phyloP scores from a whole-genome alignment of 2,797 vertebrate genomes.

The Siniperca undulata region DNA sequence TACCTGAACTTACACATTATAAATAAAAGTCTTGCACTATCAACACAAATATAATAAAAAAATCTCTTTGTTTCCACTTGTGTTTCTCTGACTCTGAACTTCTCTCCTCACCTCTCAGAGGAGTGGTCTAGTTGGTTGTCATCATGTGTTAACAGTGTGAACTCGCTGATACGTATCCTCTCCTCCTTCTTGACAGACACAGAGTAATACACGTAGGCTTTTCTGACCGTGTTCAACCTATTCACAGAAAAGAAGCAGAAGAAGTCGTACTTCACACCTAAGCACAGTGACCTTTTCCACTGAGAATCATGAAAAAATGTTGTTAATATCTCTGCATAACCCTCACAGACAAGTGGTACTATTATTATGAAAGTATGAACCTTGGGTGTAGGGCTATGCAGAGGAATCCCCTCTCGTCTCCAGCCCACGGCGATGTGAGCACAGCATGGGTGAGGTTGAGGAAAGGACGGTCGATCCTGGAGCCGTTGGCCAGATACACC shows the following conservation, averaged over 20 bases:
- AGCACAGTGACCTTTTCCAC: not conserved
- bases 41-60: not conserved
- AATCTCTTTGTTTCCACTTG: not conserved
- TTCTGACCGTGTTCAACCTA: conserved; percentile 80
- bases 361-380: conserved; percentile 48
- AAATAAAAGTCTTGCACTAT: not conserved
- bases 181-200: conserved; percentile 86
- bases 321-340: not conserved
- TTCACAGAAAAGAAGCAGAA: not conserved
- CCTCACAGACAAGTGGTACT: not conserved
- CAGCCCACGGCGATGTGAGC: conserved; percentile 87
- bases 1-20: not conserved
- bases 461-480: conserved; percentile 87
- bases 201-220: conserved; percentile 90
- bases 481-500: conserved; percentile 88
- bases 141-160: conserved; percentile 80
- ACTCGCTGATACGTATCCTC: conserved; percentile 89
- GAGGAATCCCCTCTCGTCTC: conserved; percentile 90
- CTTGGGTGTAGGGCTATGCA: conserved; percentile 88
- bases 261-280: not conserved
- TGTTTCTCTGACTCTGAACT: not conserved
- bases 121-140: conserved; percentile 88
- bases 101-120: conserved; percentile 85
- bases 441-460: conserved; percentile 88
- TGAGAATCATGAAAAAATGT: not conserved